Evolutionary conservation across 1,140 invertebrate species (phyloP).

Genomic region (Hyposmocoma kahamanoa): DNA sequence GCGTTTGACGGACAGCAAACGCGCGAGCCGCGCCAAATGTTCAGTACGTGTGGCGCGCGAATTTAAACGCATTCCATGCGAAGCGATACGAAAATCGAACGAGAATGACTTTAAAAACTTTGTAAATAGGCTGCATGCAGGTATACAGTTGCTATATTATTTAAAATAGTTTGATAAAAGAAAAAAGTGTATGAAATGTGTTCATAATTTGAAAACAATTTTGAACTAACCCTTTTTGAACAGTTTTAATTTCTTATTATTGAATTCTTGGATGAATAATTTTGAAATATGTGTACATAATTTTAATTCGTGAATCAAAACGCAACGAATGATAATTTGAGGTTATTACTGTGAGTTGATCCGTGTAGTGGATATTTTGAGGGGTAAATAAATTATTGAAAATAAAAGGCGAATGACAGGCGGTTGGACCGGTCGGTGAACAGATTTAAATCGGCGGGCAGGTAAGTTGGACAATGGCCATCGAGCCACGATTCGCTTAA

Average conservation of each 20-base stretch:
- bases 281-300: not conserved
- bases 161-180: no score
- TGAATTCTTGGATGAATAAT: no score
- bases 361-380: conserved; percentile 47
- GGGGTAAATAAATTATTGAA: conserved; percentile 56
- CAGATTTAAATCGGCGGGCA: conserved; percentile 60
- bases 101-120: conserved; percentile 22
- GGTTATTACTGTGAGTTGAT: conserved; percentile 20
- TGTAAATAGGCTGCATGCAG: conserved; percentile 25
- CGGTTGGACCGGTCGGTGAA: conserved; percentile 51
- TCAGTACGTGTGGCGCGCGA: conserved; percentile 40
- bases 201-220: no score
- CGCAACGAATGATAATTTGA: conserved; percentile 10
- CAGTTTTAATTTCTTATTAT: no score
- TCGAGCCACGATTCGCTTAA: conserved; percentile 64
- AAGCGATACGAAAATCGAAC: conserved; percentile 35
- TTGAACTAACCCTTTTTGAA: no score
- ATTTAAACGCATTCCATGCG: conserved; percentile 30
- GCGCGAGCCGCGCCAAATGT: conserved; percentile 48
- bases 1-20: conserved; percentile 50
- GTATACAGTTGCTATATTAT: conserved; percentile 19
- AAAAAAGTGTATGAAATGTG: no score
- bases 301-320: not conserved
- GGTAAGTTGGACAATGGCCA: conserved; percentile 68
- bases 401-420: conserved; percentile 57